These are phyloP conservation scores for Theropithecus gelada DNA, from an alignment of 2,113 vertebrate species.

Conservation along the genomic window DNA sequence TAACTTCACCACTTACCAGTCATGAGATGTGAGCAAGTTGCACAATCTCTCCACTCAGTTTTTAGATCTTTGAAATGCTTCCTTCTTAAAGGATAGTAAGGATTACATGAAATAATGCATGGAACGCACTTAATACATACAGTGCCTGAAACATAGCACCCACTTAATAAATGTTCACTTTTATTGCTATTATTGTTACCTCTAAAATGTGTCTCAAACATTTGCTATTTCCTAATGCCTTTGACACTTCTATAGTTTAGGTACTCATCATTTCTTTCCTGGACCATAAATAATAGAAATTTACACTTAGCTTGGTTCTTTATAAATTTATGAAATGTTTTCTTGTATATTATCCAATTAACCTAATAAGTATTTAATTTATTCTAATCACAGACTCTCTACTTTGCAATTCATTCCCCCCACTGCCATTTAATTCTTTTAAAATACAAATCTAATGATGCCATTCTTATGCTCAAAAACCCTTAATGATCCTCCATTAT, in stretches of 20 bases:
- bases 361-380: constrained; percentile 54
- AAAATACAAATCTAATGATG: constrained; percentile 46
- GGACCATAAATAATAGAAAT: background rate
- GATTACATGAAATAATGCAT: background rate
- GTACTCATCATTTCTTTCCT: background rate
- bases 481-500: constrained; percentile 22
- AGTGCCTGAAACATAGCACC: background rate
- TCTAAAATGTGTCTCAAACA: background rate
- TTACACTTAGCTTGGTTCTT: background rate
- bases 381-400: constrained; percentile 11
- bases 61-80: background rate
- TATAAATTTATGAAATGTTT: constrained; percentile 32
- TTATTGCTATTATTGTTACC: background rate
- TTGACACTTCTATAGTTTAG: background rate
- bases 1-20: background rate
- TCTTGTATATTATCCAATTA: constrained; percentile 51
- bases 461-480: background rate
- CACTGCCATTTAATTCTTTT: constrained; percentile 49
- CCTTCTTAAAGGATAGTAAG: background rate
- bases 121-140: background rate
- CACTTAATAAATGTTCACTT: background rate
- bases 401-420: constrained; percentile 14
- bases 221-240: background rate
- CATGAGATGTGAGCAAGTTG: background rate
- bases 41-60: background rate